Base-by-base conservation (phyloP, 2,888 invertebrate genomes). In the Drosophila multiciliata region DNA sequence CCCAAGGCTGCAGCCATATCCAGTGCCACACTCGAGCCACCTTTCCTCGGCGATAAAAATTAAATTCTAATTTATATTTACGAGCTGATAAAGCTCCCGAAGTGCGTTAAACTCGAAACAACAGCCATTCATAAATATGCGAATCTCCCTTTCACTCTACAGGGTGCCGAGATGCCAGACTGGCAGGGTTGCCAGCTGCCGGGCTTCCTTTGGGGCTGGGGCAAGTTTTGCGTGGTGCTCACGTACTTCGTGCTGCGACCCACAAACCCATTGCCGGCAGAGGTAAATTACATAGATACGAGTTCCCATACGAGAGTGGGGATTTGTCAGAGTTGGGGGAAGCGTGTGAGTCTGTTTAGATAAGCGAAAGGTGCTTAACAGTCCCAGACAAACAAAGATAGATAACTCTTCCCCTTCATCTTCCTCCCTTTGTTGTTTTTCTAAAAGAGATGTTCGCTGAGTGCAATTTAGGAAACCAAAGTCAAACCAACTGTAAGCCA, bases 11-110 rank as follows among this genome's bases (percentile, higher is more conserved):
- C 57, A 40, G 32, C 45, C 11, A 12, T 49, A 23, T 35, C 55
- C 57, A 48, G 26, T 52, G 12, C 57, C 57, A 38, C 63, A 38
- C 61, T 29, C 60, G 48, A 48, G 54, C 67, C 57, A 77, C 74
- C 84, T 77, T 72, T 79, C 74, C 65, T 63, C 79, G 73, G 55
- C 80, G 73, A 88, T 86, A 89, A 87, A 87, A 87, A 87, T 89
- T 88, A 88, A 86, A 87, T 86, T 87, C 90, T 89, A 89, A 87
- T 87, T 87, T 85, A 87, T 89, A 87, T 87, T 87, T 87, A 87
- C 87, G 87, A 90, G 82, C 89, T 88, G 90, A 90, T 87, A 87
- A 87, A 89, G 72, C 89, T 81, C 75, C 84, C 69, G 76, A 62
- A 76, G 85, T 83, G 84, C 79, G 87, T 85, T 80, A 78, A 79